phyloP scores from a whole-genome alignment of 1,140 invertebrate species.

The Cryptotermes secundus region DNA sequence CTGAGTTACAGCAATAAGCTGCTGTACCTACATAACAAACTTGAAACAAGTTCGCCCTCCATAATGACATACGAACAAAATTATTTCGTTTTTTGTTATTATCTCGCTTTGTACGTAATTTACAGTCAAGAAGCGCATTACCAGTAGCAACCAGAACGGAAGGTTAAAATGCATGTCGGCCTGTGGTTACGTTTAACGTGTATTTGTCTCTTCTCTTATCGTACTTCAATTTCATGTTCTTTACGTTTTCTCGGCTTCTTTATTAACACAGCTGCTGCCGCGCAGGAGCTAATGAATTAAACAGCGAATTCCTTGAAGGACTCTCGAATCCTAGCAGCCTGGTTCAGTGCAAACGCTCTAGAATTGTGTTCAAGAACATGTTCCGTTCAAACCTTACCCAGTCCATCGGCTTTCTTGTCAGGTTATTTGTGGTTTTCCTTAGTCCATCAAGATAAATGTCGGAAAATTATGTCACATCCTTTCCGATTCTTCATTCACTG shows the following conservation, averaged over 20 bases:
- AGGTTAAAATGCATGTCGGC: background rate
- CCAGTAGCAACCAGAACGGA: background rate
- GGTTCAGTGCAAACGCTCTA: no score
- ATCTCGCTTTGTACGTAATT: background rate
- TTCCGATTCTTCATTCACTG: no score
- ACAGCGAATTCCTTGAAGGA: no score
- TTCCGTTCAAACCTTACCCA: no score
- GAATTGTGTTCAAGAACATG: no score
- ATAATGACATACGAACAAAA: slow-evolving; percentile 17
- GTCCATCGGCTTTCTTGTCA: no score
- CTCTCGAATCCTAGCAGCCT: no score
- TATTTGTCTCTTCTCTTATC: background rate
- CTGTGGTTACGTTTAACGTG: background rate
- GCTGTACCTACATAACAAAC: background rate
- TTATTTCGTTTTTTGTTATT: slow-evolving; percentile 4
- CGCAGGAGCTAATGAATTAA: no score
- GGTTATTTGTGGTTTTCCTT: no score
- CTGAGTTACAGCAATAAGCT: background rate
- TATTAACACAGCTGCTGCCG: background rate
- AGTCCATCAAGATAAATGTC: no score
- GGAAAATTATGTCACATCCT: no score
- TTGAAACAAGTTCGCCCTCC: background rate
- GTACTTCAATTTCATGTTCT: background rate
- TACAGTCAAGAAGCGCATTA: background rate
- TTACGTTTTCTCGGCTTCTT: background rate